Percentiles rank a stretch among this genome's conserved stretches.
These are phyloP conservation scores for Cetonia aurata DNA, from an alignment of 2,888 invertebrate genomes.

Conservation along the genomic window DNA sequence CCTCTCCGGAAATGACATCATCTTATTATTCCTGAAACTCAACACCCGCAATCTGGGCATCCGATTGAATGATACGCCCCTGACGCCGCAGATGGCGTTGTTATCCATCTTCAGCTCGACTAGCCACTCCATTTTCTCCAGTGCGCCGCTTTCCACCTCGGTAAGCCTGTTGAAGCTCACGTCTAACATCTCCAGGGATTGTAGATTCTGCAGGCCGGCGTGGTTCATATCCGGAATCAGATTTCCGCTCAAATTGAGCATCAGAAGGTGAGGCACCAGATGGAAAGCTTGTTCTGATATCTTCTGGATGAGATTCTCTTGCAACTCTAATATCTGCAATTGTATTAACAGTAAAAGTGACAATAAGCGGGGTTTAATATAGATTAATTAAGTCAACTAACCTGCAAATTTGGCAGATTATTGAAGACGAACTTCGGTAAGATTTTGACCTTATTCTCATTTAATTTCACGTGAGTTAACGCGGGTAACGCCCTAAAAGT, in stretches of 20 bases:
- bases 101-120: constrained; percentile 89
- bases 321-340: constrained; percentile 78
- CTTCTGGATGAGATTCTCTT: constrained; percentile 78
- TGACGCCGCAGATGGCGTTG: constrained; percentile 84
- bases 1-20: constrained; percentile 79
- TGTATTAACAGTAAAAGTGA: too few species aligned
- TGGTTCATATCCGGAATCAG: constrained; percentile 81
- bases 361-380: too few species aligned
- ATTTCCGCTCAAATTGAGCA: constrained; percentile 87
- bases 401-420: constrained; percentile 76
- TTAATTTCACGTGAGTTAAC: constrained; percentile 71
- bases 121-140: constrained; percentile 86
- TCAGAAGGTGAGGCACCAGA: constrained; percentile 81
- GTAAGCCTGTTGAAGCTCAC: constrained; percentile 83
- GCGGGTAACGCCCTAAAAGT: constrained; percentile 79
- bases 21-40: constrained; percentile 81
- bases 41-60: constrained; percentile 88
- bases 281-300: constrained; percentile 83
- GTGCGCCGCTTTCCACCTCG: constrained; percentile 74
- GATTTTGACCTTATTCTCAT: constrained; percentile 80
- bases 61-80: constrained; percentile 83
- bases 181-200: constrained; percentile 87
- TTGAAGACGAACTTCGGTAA: constrained; percentile 82
- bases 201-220: constrained; percentile 79
- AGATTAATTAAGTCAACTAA: neutral